Base-by-base conservation (phyloP, 2,888 invertebrate genomes). In the Yponomeuta plumbellus region DNA sequence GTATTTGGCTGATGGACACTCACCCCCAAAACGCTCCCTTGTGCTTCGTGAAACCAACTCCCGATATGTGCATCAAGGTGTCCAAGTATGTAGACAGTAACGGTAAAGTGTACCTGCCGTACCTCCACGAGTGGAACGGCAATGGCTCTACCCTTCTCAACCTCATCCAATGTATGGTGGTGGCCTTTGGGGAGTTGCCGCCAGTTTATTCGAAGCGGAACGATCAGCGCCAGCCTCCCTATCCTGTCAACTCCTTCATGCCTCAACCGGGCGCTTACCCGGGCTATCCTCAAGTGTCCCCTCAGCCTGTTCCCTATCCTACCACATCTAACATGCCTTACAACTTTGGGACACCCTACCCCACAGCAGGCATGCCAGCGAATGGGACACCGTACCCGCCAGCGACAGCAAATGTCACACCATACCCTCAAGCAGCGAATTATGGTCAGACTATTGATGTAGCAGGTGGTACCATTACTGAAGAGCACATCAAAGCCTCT, bases 21-120 rank as follows among this genome's bases (percentile, higher is more conserved):
- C 98, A 99, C 92, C 99, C 99, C 0, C 95, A 96, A 80, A 97
- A 98, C 89, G 97, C 99, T 52, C 99, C 99, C 0, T 95, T 99
- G 88, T 96, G 96, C 80, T 97, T 95, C 78, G 99, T 99, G 0
- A 96, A 95, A 84, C 99, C 99, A 11, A 99, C 99, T 6, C 79
- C 94, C 44, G 97, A 96, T 72, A 99, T 99, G 99, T 94, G 95
- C 69, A 98, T 99, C 70, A 98, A 97, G 91, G 95, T 97, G 20
- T 98, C 98, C 13, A 95, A 95, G 87, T 97, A 95, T 86, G 98
- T 99, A 10, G 99, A 99, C 85, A 95, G 95, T 77, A 97, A 96
- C 87, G 99, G 99, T 52, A 97, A 97, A 86, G 95, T 99, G 66
- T 99, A 98, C 85, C 92, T 99, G 77, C 99, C 99, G 1, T 99